Base-by-base conservation (phyloP, 2,888 invertebrate species). In the Yponomeuta sedellus region DNA sequence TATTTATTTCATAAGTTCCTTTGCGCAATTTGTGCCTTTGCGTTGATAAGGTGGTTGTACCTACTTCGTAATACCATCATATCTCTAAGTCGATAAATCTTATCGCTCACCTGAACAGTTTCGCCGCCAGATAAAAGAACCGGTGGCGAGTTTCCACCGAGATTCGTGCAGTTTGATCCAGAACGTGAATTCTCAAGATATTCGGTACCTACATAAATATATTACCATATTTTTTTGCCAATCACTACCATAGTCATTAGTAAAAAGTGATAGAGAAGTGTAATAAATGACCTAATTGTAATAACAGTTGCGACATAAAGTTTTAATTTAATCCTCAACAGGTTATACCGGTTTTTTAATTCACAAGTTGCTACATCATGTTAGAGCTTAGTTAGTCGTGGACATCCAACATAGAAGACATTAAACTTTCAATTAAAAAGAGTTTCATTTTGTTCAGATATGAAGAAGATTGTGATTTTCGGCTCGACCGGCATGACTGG, bases 401-500 rank as follows among this genome's bases (percentile, higher is more conserved):
- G 44, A 52, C 34, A 34, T 34, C 6, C 34, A 6, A 34, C 34
- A 34, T 34, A 52, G 3, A 52, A 52, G 44, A 16, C 16, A 16
- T 16, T 52, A 8, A 16, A 16, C 16, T 52, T 16, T 52, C 44
- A 3, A 16, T 52, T 52, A 16, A 52, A 52, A 34, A 52, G 12
- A 3, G 44, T 52, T 40, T 39, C 57, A 66, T 67, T 34, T 65
- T n/a, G 19, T 56, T n/a, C 12, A 77, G 79, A 76, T 70, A 96
- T 96, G 95, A 94, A 94, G 82, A 95, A 94, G 83, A 92, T 97
- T 72, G 95, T 96, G 66, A 93, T 97, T 76, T 96, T 97, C 78
- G 97, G 97, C 68, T 94, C 95, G 16, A 96, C 96, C 72, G 97
- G 96, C 66, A 94, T 93, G 92, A 96, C 97, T 70, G 97, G 97